Evolutionary conservation across 2,888 invertebrate species (phyloP), one percentile per base, ranked within the genome.

Genomic region (Trilocha varians): DNA sequence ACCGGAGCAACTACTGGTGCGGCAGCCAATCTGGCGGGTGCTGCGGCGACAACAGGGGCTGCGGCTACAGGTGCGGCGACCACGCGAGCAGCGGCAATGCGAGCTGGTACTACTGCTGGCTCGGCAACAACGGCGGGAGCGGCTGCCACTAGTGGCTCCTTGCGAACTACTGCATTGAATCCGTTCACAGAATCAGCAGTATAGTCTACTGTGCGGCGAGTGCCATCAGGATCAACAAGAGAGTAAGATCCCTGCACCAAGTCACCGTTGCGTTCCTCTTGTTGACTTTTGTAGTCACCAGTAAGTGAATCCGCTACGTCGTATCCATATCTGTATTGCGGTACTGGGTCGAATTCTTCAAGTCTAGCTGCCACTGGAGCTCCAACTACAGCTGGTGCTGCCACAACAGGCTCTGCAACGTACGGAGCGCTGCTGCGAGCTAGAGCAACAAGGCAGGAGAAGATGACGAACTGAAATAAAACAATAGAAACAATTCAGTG

Each of bases 241-340:
- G 77, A 76, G 59, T 82, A 82, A 38, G 67, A 66, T 5, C 83
- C 80, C 47, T 68, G 72, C 3, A 88, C 88, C 25, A 88, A 57
- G 47, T 87, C 87, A 40, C 88, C 88, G 41, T 82, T 77, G 47
- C 87, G 74, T 42, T 82, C 75, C 50, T 88, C 88, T 5, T 62
- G 64, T 47, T 77, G 80, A 49, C 71, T 78, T 57, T 82, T 82
- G 62, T 71, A 75, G 55, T 82, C 82, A 2, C 80, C 80, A 39
- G 82, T 79, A 32, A 76, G 63, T 2, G 75, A 56, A 46, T 83
- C 82, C 0, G 72, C 72, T 13, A 83, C 80, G 39, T 75, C 62
- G 49, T 82, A 83, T 32, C 74, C 79, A 49, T 72, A 82, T 37
- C 63, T 65, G 70, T 90, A 90, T 62, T 88, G 88, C 0, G 90